Conservation (phyloP, 1,140 invertebrate genomes). For the Paraescarpia echinospica region DNA sequence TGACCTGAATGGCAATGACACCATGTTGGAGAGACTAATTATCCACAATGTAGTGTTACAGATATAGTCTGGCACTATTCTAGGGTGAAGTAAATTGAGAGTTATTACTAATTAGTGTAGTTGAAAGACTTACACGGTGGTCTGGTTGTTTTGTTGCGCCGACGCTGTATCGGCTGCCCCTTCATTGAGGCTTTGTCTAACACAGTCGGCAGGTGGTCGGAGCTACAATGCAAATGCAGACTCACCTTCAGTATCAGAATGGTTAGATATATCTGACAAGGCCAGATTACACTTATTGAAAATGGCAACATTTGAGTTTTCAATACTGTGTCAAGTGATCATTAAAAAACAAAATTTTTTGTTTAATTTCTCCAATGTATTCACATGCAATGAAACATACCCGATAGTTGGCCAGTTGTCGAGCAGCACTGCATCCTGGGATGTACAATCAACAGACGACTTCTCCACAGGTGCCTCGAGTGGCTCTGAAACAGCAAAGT, state of each 20-base stretch:
- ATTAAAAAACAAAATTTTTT: no score
- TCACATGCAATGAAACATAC: not conserved
- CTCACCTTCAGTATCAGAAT: no score
- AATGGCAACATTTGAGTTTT: no score
- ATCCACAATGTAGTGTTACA: no score
- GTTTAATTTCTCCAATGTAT: not conserved
- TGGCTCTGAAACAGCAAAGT: not conserved
- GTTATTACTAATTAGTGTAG: not conserved
- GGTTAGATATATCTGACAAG: no score
- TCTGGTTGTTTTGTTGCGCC: not conserved
- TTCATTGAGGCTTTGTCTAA: not conserved
- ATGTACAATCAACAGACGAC: not conserved
- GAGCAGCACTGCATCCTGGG: not conserved
- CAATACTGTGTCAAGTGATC: no score
- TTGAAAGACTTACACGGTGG: not conserved
- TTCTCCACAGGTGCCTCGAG: not conserved
- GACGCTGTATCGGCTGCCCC: not conserved
- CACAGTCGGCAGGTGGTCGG: not conserved
- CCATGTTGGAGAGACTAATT: no score
- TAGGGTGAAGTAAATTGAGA: no score
- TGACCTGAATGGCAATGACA: no score
- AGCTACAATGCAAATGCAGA: not conserved
- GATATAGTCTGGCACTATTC: no score
- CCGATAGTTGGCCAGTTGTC: not conserved
- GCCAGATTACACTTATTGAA: no score